Evolutionary conservation across 2,113 vertebrate species (phyloP).

Genomic region (Clarias magur): DNA sequence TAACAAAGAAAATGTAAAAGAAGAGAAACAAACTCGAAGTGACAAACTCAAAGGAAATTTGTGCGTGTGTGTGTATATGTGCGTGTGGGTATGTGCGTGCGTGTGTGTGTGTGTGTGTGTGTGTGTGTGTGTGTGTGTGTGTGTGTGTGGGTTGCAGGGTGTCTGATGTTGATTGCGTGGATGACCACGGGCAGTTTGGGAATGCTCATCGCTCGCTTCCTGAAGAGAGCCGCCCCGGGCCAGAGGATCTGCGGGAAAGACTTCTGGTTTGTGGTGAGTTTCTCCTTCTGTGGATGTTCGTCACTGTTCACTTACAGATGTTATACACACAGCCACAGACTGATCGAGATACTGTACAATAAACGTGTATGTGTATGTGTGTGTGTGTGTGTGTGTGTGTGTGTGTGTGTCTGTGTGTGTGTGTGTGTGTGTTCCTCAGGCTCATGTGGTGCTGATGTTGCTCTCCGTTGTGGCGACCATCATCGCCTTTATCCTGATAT

Average conservation of each 20-base stretch:
- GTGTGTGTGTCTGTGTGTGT: background rate
- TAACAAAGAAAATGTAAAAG: no score
- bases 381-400: background rate
- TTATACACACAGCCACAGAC: background rate
- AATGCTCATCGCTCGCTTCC: constrained; percentile 74
- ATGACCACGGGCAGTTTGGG: constrained; percentile 76
- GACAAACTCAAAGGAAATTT: no score
- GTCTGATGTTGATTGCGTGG: constrained; percentile 79
- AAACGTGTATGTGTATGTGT: background rate
- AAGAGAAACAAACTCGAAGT: no score
- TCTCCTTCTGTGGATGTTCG: background rate
- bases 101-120: no score
- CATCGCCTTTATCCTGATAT: constrained; percentile 74
- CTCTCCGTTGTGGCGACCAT: constrained; percentile 64
- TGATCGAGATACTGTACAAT: background rate
- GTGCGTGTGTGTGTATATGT: no score
- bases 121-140: no score
- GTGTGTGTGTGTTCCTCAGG: constrained; percentile 56
- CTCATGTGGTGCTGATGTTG: constrained; percentile 71
- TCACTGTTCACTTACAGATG: no score
- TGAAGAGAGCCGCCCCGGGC: constrained; percentile 56
- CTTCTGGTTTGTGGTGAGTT: constrained; percentile 76
- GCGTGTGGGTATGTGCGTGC: no score
- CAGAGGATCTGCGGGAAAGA: constrained; percentile 63
- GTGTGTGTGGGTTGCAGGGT: constrained; percentile 59